phyloP scores from a whole-genome alignment of 2,113 vertebrate species.

The Hemiprocne comata region DNA sequence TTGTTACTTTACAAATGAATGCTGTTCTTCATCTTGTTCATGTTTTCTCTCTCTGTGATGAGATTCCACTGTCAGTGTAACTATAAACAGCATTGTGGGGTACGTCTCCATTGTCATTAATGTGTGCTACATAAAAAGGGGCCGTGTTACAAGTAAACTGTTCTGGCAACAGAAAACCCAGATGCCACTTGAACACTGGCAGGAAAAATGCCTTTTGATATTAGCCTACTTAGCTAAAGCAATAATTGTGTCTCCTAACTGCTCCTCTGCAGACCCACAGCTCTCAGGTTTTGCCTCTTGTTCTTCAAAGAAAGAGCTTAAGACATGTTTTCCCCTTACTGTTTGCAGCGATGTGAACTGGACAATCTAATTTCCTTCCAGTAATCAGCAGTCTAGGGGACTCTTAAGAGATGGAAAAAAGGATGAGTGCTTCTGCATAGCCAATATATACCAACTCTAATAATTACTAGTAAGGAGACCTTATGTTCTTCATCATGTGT shows the following conservation, averaged over 20 bases:
- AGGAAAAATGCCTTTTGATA: background rate
- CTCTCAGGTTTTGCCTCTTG: background rate
- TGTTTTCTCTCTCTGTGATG: background rate
- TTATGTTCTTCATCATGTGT: background rate
- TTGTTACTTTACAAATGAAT: background rate
- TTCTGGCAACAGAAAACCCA: background rate
- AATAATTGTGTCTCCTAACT: background rate
- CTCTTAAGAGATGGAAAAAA: background rate
- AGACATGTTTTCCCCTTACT: accelerated
- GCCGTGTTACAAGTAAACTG: background rate
- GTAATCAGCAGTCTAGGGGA: background rate
- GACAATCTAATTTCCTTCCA: background rate
- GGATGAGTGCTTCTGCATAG: background rate
- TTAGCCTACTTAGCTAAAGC: background rate
- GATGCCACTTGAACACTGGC: background rate
- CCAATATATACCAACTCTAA: background rate
- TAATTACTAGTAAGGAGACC: background rate
- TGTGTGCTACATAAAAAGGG: background rate
- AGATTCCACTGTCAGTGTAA: background rate
- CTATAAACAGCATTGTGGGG: background rate
- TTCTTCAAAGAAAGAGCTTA: background rate
- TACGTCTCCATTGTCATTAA: background rate
- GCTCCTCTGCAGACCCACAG: background rate
- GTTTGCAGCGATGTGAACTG: background rate
- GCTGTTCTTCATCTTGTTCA: background rate